Conservation (phyloP, 2,113 vertebrate genomes). For the Eclectus roratus region DNA sequence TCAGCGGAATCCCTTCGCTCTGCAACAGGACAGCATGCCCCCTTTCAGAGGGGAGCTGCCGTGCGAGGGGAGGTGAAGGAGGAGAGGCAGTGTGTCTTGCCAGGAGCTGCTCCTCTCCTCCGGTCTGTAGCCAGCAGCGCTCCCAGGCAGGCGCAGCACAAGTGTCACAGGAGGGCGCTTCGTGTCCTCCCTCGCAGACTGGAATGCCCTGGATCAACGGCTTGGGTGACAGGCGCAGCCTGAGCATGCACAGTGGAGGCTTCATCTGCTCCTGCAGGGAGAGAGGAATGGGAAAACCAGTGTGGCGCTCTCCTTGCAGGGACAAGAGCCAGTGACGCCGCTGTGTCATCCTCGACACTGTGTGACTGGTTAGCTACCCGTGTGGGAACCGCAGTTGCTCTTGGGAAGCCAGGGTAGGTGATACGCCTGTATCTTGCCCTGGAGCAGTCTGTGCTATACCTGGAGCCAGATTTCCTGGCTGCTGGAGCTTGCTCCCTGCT, state of each 20-base stretch:
- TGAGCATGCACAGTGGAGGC: neutral
- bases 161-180: neutral
- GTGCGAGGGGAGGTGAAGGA: fast-evolving
- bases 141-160: neutral
- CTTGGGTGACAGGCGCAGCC: neutral
- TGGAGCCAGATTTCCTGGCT: neutral
- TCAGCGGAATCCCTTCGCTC: neutral
- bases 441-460: neutral
- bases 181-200: fast-evolving
- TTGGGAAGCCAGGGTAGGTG: neutral
- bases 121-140: fast-evolving
- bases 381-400: fast-evolving
- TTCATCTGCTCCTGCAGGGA: neutral
- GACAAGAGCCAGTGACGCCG: neutral
- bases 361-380: neutral
- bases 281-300: fast-evolving
- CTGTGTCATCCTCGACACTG: fast-evolving
- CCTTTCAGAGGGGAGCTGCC: neutral
- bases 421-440: neutral
- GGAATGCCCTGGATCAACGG: neutral
- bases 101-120: neutral
- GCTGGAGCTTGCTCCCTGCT: neutral
- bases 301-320: neutral
- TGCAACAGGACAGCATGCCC: neutral
- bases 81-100: neutral